Conservation (phyloP, 2,113 vertebrate species). For the Holacanthus passer region DNA sequence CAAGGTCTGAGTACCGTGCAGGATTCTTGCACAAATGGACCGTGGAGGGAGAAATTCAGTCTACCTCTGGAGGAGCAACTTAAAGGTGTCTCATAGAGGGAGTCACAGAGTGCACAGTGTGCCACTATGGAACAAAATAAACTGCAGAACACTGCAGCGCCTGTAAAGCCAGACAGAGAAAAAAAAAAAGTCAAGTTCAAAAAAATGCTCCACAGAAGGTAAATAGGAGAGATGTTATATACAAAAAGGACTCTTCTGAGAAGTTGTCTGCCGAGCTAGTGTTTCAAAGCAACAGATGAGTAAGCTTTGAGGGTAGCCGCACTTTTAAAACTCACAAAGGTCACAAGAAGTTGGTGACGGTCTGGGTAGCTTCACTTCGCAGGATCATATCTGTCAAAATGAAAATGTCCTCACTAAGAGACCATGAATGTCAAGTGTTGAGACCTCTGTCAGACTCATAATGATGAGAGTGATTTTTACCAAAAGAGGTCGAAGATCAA, state of each 20-base stretch:
- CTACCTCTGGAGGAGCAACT: conserved; percentile 61
- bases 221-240: conserved; percentile 23
- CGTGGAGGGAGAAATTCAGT: conserved; percentile 68
- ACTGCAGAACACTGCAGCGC: conserved; percentile 46
- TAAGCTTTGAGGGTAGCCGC: conserved; percentile 11
- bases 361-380: conserved; percentile 15
- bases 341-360: neutral
- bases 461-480: neutral
- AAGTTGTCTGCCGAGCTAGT: conserved; percentile 15
- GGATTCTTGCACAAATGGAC: conserved; percentile 67
- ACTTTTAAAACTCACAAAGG: conserved; percentile 54
- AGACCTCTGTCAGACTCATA: neutral
- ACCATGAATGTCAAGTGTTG: conserved; percentile 29
- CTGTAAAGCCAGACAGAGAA: conserved; percentile 32
- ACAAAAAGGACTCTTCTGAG: conserved; percentile 24
- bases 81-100: conserved; percentile 62
- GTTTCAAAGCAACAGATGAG: conserved; percentile 43
- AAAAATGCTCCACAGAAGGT: conserved; percentile 12
- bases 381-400: neutral
- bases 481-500: neutral
- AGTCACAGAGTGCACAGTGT: conserved; percentile 60
- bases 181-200: conserved; percentile 18
- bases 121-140: conserved; percentile 59
- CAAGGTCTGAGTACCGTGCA: conserved; percentile 64
- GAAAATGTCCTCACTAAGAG: conserved; percentile 15